Evolutionary conservation across 2,888 invertebrate species (phyloP).

Genomic region (Dynastes maya): DNA sequence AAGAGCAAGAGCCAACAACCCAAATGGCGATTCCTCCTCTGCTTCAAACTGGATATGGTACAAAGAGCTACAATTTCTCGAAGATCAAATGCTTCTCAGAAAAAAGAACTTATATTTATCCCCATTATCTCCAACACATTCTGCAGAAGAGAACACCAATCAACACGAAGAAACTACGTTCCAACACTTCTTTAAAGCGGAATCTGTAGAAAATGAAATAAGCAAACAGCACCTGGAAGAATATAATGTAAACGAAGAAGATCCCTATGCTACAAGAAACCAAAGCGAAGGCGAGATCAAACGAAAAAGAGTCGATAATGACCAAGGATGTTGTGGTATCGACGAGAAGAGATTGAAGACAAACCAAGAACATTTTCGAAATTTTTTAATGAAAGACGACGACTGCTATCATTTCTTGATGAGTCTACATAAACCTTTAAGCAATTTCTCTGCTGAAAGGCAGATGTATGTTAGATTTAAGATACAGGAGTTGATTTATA

Average conservation of each 20-base stretch:
- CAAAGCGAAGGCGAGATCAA: neutral
- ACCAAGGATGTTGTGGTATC: neutral
- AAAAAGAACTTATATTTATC: neutral
- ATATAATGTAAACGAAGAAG: neutral
- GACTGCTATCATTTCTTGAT: constrained; percentile 31
- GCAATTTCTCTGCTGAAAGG: constrained; percentile 6
- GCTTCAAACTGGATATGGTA: constrained; percentile 28
- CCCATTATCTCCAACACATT: neutral
- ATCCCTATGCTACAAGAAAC: neutral
- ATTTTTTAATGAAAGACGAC: constrained; percentile 8
- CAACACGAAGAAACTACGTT: neutral
- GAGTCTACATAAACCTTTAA: constrained; percentile 22
- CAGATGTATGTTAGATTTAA: constrained; percentile 30
- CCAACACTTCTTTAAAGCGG: neutral
- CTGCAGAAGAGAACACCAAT: neutral
- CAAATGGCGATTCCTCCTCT: neutral
- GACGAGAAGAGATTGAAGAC: neutral
- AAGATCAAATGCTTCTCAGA: constrained; percentile 9
- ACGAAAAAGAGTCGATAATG: neutral
- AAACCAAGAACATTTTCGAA: neutral
- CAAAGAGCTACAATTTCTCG: constrained; percentile 1
- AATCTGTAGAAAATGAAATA: neutral
- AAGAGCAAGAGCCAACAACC: neutral
- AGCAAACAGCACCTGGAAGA: neutral
- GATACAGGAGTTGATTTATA: constrained; percentile 29